phyloP scores from a whole-genome alignment of 2,888 invertebrate genomes.

The Diadegma fenestrale region DNA sequence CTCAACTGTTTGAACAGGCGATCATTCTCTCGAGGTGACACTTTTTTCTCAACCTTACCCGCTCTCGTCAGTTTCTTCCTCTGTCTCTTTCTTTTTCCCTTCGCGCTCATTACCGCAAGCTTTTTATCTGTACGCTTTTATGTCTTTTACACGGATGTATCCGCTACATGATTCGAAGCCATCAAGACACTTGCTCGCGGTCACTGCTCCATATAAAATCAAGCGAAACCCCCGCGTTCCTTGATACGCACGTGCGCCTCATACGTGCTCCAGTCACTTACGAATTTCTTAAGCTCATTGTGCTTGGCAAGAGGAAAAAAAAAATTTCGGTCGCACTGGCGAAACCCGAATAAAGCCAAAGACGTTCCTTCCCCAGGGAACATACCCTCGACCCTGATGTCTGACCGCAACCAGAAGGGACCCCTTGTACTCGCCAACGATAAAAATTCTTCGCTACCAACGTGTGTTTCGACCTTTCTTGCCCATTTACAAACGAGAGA shows the following conservation, averaged over 20 bases:
- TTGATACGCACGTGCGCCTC: conserved; percentile 17
- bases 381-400: conserved; percentile 34
- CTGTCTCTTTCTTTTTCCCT: not conserved
- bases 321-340: conserved; percentile 42
- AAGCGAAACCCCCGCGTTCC: not conserved
- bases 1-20: conserved; percentile 24
- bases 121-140: conserved; percentile 20
- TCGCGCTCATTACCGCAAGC: not conserved
- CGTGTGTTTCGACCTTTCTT: conserved; percentile 59
- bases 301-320: conserved; percentile 9
- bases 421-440: conserved; percentile 42
- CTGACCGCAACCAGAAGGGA: conserved; percentile 45
- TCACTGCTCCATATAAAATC: conserved; percentile 40
- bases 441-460: conserved; percentile 67
- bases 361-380: conserved; percentile 51
- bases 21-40: conserved; percentile 64
- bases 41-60: conserved; percentile 35
- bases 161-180: conserved; percentile 28
- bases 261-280: conserved; percentile 53
- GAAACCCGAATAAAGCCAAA: conserved; percentile 58
- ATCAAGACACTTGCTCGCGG: conserved; percentile 50
- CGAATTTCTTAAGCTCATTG: conserved; percentile 63
- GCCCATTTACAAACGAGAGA: conserved; percentile 68
- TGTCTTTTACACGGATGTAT: conserved; percentile 12
- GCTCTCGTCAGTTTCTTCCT: not conserved